Evolutionary conservation across 2,888 invertebrate species (phyloP), one percentile per base, ranked within the genome.

Genomic region (Chrysina gloriosa): DNA sequence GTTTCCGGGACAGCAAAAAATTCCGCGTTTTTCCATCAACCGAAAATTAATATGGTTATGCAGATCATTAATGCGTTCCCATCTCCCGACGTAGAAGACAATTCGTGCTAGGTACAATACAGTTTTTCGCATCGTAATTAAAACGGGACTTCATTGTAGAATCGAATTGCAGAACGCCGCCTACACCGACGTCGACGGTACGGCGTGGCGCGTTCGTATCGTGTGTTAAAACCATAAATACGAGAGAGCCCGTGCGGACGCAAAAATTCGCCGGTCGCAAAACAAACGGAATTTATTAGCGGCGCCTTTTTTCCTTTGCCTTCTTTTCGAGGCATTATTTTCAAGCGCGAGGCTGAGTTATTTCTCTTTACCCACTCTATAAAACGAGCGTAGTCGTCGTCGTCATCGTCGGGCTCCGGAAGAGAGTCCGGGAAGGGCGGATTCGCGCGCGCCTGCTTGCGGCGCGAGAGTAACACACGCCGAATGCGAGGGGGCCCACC

Each of bases 401-500:
- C n/a, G n/a, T n/a, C n/a, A n/a, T n/a, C n/a, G n/a, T n/a, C n/a
- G n/a, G 39, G 39, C 39, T 25, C 58, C 25, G 58, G 58, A 58
- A 58, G 23, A n/a, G n/a, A 39, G 58, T 36, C 25, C 23, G 58
- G 36, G n/a, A n/a, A n/a, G n/a, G 39, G 39, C 39, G 36, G 19
- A 39, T 14, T 36, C 11, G 16, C 39, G 58, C n/a, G n/a, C 21
- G 23, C 25, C 39, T 39, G 58, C 58, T 58, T 39, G 39, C 23
- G 58, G 58, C 36, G 25, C 25, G 11, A 27, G 50, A 14, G 29
- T 29, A 50, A 50, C 36, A 16, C 31, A 54, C 31, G 52, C 39
- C 63, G 65, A 48, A 58, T 54, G 66, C 68, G 61, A 67, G 11
- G 61, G 67, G 45, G 65, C 52, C 66, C 47, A n/a, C n/a, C n/a